Conservation (phyloP, 1,140 invertebrate genomes). For the Drosophila murphyi region DNA sequence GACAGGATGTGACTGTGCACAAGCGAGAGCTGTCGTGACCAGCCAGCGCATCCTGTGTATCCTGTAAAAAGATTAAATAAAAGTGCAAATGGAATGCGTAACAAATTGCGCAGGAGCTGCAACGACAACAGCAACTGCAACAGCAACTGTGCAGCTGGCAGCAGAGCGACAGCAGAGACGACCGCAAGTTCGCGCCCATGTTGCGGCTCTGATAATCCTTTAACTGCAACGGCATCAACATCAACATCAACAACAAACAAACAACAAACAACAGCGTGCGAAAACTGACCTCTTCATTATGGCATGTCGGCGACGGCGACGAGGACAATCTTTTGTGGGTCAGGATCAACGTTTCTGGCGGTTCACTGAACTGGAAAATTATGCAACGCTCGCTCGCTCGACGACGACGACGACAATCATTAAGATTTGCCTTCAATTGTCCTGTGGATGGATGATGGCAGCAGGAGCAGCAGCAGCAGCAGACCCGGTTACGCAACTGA, state of each 20-base stretch:
- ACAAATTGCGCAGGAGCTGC: constrained; percentile 43
- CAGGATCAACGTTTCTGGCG: constrained; percentile 35
- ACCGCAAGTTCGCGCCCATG: constrained; percentile 78
- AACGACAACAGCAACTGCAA: background rate
- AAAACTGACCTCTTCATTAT: constrained; percentile 75
- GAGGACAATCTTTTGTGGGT: constrained; percentile 22
- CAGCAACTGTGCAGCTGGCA: constrained; percentile 25
- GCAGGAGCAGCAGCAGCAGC: background rate
- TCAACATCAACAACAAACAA: constrained; percentile 53
- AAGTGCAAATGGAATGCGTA: constrained; percentile 12
- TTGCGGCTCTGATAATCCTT: constrained; percentile 70
- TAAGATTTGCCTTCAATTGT: constrained; percentile 19
- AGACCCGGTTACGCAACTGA: constrained; percentile 31
- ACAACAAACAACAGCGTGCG: constrained; percentile 54
- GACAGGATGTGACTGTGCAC: constrained; percentile 68
- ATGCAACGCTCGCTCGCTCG: constrained; percentile 45
- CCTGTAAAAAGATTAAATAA: constrained; percentile 18
- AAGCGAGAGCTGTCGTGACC: constrained; percentile 38
- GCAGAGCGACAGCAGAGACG: background rate
- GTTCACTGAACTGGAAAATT: constrained; percentile 71
- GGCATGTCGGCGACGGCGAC: constrained; percentile 6
- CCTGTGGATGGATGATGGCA: constrained; percentile 3
- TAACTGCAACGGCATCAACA: constrained; percentile 40
- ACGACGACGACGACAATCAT: constrained; percentile 1
- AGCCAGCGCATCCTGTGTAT: constrained; percentile 28